These are phyloP conservation scores for Thalassophryne amazonica DNA, from an alignment of 2,797 vertebrate genomes.

Conservation along the genomic window DNA sequence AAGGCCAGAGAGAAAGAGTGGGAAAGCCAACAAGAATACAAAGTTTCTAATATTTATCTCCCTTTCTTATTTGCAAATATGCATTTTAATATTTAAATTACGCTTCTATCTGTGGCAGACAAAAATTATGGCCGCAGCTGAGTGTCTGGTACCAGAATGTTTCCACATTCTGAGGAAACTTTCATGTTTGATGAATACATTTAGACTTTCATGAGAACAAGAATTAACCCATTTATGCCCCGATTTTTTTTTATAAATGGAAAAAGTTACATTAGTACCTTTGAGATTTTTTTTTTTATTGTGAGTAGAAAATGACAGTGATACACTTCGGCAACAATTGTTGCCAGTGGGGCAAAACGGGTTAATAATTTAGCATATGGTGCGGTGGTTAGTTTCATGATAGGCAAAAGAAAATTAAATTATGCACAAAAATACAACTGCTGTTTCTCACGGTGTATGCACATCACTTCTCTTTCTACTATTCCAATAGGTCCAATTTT, in stretches of 20 bases:
- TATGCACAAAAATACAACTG: constrained; percentile 7
- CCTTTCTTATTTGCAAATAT: constrained; percentile 36
- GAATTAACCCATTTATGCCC: no score
- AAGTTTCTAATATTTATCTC: constrained; percentile 63
- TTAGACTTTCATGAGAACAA: constrained; percentile 8
- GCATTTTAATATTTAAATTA: constrained; percentile 26
- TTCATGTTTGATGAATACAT: constrained; percentile 15
- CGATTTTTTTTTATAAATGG: no score
- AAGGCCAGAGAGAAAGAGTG: constrained; percentile 68
- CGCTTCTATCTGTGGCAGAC: constrained; percentile 38
- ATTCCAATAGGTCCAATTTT: constrained; percentile 46
- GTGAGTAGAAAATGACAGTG: no score
- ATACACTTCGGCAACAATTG: no score
- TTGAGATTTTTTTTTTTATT: no score
- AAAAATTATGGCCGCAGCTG: constrained; percentile 20
- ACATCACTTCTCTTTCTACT: constrained; percentile 17
- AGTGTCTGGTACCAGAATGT: constrained; percentile 9
- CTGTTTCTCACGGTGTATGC: background rate
- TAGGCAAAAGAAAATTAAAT: constrained; percentile 18
- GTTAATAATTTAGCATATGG: constrained; percentile 6
- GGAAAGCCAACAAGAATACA: constrained; percentile 61
- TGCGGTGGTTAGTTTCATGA: constrained; percentile 4
- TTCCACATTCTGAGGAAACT: constrained; percentile 25
- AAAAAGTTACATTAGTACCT: no score
- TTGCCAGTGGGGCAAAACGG: no score